Base-by-base conservation (phyloP, 2,888 invertebrate species). In the Microplitis manilae region DNA sequence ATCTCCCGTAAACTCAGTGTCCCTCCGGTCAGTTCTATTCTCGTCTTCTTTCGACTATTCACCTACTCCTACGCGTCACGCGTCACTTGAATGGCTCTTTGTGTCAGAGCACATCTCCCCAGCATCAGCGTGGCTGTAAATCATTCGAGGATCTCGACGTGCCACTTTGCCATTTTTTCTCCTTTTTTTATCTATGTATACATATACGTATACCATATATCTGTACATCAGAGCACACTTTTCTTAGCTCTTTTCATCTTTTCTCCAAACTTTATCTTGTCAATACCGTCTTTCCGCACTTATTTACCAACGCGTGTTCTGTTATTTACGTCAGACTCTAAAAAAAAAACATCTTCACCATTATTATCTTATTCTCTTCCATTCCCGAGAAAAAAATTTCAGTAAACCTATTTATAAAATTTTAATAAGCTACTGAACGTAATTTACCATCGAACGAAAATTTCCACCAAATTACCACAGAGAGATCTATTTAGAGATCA, bases 41-140 rank as follows among this genome's bases (percentile, higher is more conserved):
- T 73, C 50, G 69, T 64, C 64, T 73, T 64, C 64, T 73, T 73
- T 62, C 73, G 77, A 77, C 77, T 73, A 77, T 77, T 77, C 73
- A 73, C 73, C 77, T 73, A 77, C 77, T 73, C 77, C 77, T 77
- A 77, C 77, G 64, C 69, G 69, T 77, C 62, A 68, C 77, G 73
- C 68, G 73, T 73, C 77, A 73, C 77, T 73, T 73, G 73, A 77
- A 77, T 77, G 62, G 73, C 64, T 77, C 73, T 77, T 77, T 77
- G 77, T 77, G 77, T 77, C 73, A 73, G 73, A 59, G 59, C 20
- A 50, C 13, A 76, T 76, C 76, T 73, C 73, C 64, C 59, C 38
- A 15, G 65, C 38, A 38, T 69, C 50, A 72, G 69, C 59, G 64
- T 20, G 73, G 69, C 62, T 50, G 73, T 77, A 77, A 77, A 73